Percentiles rank a stretch among this genome's conserved stretches.
phyloP scores from a whole-genome alignment of 2,113 vertebrate species.

The Psammodynastes pulverulentus region DNA sequence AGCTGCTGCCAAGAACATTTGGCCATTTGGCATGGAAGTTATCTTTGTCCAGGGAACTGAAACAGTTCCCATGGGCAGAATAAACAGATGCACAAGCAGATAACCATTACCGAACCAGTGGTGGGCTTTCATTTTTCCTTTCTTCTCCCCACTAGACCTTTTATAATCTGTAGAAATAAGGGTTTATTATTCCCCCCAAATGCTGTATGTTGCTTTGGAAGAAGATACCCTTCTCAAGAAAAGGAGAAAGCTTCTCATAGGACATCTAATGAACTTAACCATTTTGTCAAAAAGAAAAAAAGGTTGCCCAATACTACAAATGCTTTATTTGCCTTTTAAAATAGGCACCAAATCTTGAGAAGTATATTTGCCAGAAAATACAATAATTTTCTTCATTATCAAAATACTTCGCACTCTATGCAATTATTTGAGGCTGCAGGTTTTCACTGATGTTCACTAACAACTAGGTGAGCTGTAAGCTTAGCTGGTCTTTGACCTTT shows the following conservation, averaged over 20 bases:
- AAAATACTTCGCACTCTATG: conserved; percentile 61
- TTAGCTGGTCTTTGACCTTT: conserved; percentile 42
- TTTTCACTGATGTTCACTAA: conserved; percentile 49
- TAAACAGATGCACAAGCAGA: neutral
- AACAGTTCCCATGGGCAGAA: neutral
- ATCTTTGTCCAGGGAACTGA: neutral
- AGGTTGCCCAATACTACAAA: conserved; percentile 17
- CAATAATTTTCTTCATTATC: conserved; percentile 43
- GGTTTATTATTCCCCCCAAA: neutral
- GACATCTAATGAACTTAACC: conserved; percentile 7
- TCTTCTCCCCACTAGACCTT: neutral
- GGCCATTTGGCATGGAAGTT: neutral
- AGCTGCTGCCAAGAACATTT: neutral
- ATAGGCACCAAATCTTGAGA: conserved; percentile 34
- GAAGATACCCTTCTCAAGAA: neutral
- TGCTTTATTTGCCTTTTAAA: conserved; percentile 37
- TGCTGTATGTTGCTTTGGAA: fast-evolving
- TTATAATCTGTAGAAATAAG: neutral
- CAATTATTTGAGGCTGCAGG: conserved; percentile 43
- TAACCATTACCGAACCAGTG: neutral
- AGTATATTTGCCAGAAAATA: conserved; percentile 25
- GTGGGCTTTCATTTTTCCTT: neutral
- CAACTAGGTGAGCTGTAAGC: conserved; percentile 38
- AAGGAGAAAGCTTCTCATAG: conserved; percentile 10
- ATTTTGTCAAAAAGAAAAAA: conserved; percentile 19